Percentiles rank a stretch among this genome's conserved stretches.
phyloP scores from a whole-genome alignment of 2,113 vertebrate genomes.

The Bufo gargarizans region DNA sequence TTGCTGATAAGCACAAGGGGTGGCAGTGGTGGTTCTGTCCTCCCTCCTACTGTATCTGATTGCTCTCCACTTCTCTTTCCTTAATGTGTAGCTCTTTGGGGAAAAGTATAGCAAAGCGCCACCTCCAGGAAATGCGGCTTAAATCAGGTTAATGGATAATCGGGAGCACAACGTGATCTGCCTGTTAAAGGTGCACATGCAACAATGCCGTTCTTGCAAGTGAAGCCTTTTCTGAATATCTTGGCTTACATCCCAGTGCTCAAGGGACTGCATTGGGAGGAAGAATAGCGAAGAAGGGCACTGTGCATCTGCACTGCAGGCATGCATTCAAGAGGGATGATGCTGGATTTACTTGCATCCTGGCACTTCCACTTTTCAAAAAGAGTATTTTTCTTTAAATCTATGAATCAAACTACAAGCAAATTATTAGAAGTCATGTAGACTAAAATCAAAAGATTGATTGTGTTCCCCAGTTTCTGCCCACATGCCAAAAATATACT shows the following conservation, averaged over 20 bases:
- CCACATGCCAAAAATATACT: background rate
- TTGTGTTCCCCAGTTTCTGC: background rate
- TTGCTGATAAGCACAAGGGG: constrained; percentile 76
- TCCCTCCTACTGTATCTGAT: constrained; percentile 52
- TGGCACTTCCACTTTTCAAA: background rate
- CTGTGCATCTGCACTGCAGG: constrained; percentile 31
- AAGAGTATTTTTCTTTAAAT: background rate
- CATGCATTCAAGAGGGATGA: background rate
- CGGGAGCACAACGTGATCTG: constrained; percentile 71
- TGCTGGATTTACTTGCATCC: background rate
- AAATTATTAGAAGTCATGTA: background rate
- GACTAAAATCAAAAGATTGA: too few species aligned
- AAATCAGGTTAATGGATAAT: constrained; percentile 75
- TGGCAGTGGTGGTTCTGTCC: constrained; percentile 54
- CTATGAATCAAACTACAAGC: background rate
- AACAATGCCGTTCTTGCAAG: constrained; percentile 10
- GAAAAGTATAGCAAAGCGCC: constrained; percentile 69
- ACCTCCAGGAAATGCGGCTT: constrained; percentile 79
- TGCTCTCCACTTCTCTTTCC: constrained; percentile 35
- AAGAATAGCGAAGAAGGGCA: constrained; percentile 16
- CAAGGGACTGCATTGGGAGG: constrained; percentile 14
- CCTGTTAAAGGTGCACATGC: constrained; percentile 70
- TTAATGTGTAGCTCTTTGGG: constrained; percentile 61
- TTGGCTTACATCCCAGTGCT: background rate
- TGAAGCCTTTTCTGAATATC: constrained; percentile 1